Base-by-base conservation (phyloP, 2,113 vertebrate genomes). In the Strix uralensis region DNA sequence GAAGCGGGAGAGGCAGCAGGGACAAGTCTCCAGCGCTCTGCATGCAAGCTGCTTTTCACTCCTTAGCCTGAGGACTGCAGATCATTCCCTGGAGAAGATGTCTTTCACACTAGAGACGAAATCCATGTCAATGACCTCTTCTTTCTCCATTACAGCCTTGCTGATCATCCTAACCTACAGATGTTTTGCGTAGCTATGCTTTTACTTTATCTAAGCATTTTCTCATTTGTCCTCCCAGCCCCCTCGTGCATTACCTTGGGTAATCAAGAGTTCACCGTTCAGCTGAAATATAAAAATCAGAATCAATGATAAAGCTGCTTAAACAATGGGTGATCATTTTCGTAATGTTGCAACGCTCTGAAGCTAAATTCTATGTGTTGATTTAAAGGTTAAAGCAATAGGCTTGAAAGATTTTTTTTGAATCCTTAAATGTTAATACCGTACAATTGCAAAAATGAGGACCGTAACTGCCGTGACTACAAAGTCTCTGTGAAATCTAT, bases 341-440 rank as follows among this genome's bases (percentile, higher is more conserved):
- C 15, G 4, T 61, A 75, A 52, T 21, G 70, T 7, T 74, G 52
- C n/a, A 59, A 29, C 2, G 6, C 40, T 67, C 47, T 85, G 51
- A 92, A 95, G 18, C 49, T 61, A 72, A 94, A 77, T 52, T n/a
- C 47, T 90, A 65, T 0, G 0, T 32, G 51, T 90, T 92, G 77
- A 91, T 83, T 92, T 90, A 95, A 92, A 95, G 69, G 72, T 96
- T 86, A 86, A 95, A 79, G 69, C 27, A 90, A 92, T 1, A 15
- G 58, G 54, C 63, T 71, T 59, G 55, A 94, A 84, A 94, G 77
- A 88, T 36, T 15, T 47, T 47, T 47, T 47, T 20, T 20, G 9
- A 71, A n/a, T 15, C 25, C 10, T 32, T 71, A 78, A 75, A 75
- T 36, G 32, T 81, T 86, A 94, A 84, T 88, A 73, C 3, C 4